Base-by-base conservation (phyloP, 1,140 invertebrate genomes). In the Myzus persicae region DNA sequence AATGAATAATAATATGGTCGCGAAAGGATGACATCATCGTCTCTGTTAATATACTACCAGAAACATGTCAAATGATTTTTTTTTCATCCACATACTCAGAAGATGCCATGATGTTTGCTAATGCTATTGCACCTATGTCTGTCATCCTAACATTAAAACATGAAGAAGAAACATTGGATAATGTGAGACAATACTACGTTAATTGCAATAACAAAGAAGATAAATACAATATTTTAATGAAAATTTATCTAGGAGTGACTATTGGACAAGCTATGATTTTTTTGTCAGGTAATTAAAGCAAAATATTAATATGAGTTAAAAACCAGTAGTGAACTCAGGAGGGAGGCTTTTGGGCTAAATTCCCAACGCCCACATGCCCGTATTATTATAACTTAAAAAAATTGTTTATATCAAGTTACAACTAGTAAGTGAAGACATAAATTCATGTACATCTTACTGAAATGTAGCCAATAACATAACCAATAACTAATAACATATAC, bases 241-340 rank as follows among this genome's bases (percentile, higher is more conserved):
- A 99, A 95, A 99, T 99, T 94, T 99, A 99, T 96, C 98, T 98
- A 84, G 97, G 97, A 44, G 97, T 99, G 85, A 98, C 98, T 42
- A 98, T 99, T 94, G 99, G 99, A 20, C 99, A 99, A 96, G 98
- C 98, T 1, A 99, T 99, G 94, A 99, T 99, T 95, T 99, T n/a
- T 99, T 95, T 99, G 99, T 96, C 98, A 99, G 94, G 98, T 98
- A 81, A 89, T 88, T 84, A 46, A 93, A 93, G 31, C 22, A 89
- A 89, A 89, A n/a, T 76, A n/a, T 67, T 67, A n/a, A 67, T 67
- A 67, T 31, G 6, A 76, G 4, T 76, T 14, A 18, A 76, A 18
- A 76, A 6, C 5, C n/a, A n/a, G n/a, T n/a, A n/a, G n/a, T n/a
- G n/a, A n/a, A n/a, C n/a, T n/a, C n/a, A n/a, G n/a, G n/a, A n/a